phyloP scores from a whole-genome alignment of 2,113 vertebrate genomes.

The Phasianus colchicus region DNA sequence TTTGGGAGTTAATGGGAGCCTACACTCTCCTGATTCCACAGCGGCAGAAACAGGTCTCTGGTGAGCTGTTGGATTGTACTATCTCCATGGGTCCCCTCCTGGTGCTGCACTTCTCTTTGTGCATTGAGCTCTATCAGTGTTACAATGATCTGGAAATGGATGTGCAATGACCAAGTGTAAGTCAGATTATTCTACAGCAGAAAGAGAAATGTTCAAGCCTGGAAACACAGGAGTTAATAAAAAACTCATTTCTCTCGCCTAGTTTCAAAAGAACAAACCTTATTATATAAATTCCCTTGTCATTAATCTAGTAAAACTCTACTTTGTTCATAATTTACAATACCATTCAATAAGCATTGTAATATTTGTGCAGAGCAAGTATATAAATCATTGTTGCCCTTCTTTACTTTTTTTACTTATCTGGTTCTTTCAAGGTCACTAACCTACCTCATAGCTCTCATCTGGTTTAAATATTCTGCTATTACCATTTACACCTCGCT shows the following conservation, averaged over 20 bases:
- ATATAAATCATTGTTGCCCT: constrained; percentile 55
- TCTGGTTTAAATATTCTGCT: constrained; percentile 69
- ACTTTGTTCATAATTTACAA: constrained; percentile 56
- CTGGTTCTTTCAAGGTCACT: constrained; percentile 55
- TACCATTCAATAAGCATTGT: constrained; percentile 48
- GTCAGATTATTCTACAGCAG: not conserved
- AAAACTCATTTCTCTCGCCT: not conserved
- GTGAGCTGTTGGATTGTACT: not conserved
- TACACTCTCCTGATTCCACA: not conserved
- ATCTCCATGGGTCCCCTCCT: not conserved
- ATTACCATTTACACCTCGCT: constrained; percentile 47
- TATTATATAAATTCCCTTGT: not conserved
- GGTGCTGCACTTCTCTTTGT: not conserved
- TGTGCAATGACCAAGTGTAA: not conserved
- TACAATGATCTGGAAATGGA: not conserved
- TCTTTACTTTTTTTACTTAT: constrained; percentile 8
- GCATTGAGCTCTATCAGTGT: not conserved
- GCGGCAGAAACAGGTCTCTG: not conserved
- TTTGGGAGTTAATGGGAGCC: not conserved
- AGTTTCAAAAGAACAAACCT: not conserved
- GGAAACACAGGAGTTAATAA: not conserved
- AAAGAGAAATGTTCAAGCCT: not conserved
- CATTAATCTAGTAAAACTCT: constrained; percentile 40
- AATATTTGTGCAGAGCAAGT: constrained; percentile 42
- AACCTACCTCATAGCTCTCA: constrained; percentile 53